These are phyloP conservation scores for Spinibarbus caldwelli DNA, from an alignment of 2,797 vertebrate species.

Conservation along the genomic window DNA sequence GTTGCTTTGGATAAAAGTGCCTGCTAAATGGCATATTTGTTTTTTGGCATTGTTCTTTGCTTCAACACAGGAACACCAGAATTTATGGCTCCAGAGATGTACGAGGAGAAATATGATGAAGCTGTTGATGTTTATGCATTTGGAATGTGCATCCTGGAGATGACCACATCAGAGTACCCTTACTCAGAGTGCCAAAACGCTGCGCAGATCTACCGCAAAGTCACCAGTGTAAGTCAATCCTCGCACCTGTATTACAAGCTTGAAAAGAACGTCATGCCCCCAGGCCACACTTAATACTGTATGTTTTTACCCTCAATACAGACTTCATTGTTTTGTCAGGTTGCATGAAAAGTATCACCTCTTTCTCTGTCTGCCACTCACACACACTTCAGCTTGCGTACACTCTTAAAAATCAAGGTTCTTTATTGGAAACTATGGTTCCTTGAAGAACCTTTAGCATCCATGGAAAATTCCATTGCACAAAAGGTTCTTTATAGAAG, in stretches of 20 bases:
- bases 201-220: constrained; percentile 94
- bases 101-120: constrained; percentile 94
- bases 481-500: background rate
- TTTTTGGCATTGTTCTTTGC: background rate
- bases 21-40: background rate
- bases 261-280: background rate
- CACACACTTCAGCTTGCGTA: background rate
- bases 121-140: constrained; percentile 95
- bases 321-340: background rate
- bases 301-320: background rate
- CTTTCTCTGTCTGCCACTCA: background rate
- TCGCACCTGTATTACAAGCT: background rate
- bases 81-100: constrained; percentile 99
- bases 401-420: background rate
- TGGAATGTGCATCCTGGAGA: constrained; percentile 97
- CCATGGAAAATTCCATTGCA: background rate
- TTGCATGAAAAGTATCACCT: background rate
- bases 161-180: constrained; percentile 95
- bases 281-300: background rate
- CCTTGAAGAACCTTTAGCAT: background rate
- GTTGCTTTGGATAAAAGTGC: background rate
- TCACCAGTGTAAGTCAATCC: constrained; percentile 86
- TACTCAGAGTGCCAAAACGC: constrained; percentile 95
- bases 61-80: constrained; percentile 88
- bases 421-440: background rate